A percentile compares a stretch with the other conserved stretches of the same genome.
Conservation (phyloP, 1,140 invertebrate genomes). For the Macrocentrus cingulum region DNA sequence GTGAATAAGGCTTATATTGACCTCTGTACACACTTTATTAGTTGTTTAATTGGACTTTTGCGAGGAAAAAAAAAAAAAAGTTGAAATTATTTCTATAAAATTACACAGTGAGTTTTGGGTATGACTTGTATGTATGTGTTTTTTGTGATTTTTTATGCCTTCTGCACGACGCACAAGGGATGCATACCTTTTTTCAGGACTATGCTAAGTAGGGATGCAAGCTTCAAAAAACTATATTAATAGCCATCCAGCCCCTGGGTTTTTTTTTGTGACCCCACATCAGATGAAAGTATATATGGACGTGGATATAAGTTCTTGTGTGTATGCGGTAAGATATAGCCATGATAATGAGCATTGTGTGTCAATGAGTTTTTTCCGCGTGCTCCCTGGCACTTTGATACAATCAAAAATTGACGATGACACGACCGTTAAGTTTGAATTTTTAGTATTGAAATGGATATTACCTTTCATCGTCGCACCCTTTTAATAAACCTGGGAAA, state of each 20-base stretch:
- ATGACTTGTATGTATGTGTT: slow-evolving; percentile 9
- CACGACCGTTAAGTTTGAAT: background rate
- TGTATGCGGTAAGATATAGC: slow-evolving; percentile 51
- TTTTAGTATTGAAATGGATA: background rate
- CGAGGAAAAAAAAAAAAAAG: too few species aligned
- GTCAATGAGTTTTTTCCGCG: slow-evolving; percentile 28
- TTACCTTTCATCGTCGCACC: too few species aligned
- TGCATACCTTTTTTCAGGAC: slow-evolving; percentile 29
- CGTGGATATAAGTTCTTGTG: background rate
- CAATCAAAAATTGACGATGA: background rate
- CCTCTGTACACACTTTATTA: background rate
- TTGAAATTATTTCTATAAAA: too few species aligned
- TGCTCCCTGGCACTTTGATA: background rate
- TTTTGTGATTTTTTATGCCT: slow-evolving; percentile 35
- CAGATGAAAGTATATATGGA: too few species aligned
- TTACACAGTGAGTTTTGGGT: too few species aligned
- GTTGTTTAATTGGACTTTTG: background rate
- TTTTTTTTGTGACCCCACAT: slow-evolving; percentile 35
- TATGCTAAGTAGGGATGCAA: slow-evolving; percentile 55
- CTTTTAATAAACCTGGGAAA: too few species aligned
- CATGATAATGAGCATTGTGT: slow-evolving; percentile 40
- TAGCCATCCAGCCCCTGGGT: slow-evolving; percentile 51
- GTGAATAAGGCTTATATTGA: slow-evolving; percentile 17
- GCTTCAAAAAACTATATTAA: slow-evolving; percentile 53
- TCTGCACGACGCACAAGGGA: slow-evolving; percentile 39